phyloP scores from a whole-genome alignment of 1,140 invertebrate species.

The Hyles euphorbiae region DNA sequence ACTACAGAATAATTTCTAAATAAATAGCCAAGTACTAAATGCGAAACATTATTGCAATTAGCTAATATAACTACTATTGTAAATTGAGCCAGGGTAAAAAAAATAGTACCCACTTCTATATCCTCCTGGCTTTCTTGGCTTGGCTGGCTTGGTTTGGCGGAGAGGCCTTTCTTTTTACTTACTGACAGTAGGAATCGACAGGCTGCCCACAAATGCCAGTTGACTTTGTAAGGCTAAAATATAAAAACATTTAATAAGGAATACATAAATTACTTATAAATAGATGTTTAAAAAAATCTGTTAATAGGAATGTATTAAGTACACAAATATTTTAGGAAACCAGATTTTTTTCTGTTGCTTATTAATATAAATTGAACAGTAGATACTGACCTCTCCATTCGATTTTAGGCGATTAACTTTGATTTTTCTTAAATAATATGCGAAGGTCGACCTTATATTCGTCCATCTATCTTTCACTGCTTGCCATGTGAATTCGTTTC shows the following conservation, averaged over 20 bases:
- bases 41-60: too few species aligned
- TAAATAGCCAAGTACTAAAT: too few species aligned
- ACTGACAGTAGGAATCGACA: constrained; percentile 58
- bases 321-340: too few species aligned
- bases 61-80: too few species aligned
- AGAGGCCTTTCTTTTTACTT: constrained; percentile 19
- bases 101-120: too few species aligned
- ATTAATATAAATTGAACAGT: constrained; percentile 2
- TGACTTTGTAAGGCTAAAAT: constrained; percentile 52
- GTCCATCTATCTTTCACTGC: constrained; percentile 67
- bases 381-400: constrained; percentile 39
- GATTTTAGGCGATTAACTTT: constrained; percentile 41
- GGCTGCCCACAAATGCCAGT: constrained; percentile 61
- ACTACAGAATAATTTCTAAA: too few species aligned
- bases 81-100: too few species aligned
- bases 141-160: too few species aligned
- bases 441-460: constrained; percentile 63
- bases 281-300: not conserved
- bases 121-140: too few species aligned
- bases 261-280: not conserved
- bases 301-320: not conserved
- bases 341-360: too few species aligned
- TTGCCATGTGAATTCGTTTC: constrained; percentile 57
- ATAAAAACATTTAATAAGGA: not conserved
- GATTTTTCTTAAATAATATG: constrained; percentile 60